These are phyloP conservation scores for Linurgus olivaceus DNA, from an alignment of 2,797 vertebrate species.

Conservation along the genomic window DNA sequence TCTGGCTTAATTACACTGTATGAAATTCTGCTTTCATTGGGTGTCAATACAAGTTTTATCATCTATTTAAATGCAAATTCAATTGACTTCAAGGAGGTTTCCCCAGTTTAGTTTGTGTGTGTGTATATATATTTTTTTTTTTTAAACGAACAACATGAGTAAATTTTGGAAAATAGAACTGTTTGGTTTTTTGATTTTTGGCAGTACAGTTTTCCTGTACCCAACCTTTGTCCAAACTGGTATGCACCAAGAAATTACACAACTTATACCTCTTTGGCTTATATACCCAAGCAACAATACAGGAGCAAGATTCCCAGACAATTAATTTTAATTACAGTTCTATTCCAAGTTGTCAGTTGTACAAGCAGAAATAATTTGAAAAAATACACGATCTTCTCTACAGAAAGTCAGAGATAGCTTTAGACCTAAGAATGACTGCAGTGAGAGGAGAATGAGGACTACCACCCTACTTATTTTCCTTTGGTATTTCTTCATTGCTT, in stretches of 20 bases:
- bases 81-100: not conserved
- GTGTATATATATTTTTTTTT: rapidly evolving
- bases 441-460: not conserved
- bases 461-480: not conserved
- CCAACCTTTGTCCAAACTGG: not conserved
- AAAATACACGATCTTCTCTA: not conserved
- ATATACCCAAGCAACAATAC: not conserved
- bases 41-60: not conserved
- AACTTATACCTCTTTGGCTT: not conserved
- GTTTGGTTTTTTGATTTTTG: not conserved
- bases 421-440: not conserved
- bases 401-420: not conserved
- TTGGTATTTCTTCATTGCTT: not conserved
- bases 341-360: not conserved
- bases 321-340: not conserved
- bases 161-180: not conserved
- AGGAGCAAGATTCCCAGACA: not conserved
- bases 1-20: not conserved
- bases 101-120: not conserved
- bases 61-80: not conserved
- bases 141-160: not conserved
- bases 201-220: not conserved
- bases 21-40: not conserved
- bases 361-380: not conserved
- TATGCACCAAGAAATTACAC: not conserved